phyloP scores from a whole-genome alignment of 2,888 invertebrate genomes.

The Bellardia pandia region DNA sequence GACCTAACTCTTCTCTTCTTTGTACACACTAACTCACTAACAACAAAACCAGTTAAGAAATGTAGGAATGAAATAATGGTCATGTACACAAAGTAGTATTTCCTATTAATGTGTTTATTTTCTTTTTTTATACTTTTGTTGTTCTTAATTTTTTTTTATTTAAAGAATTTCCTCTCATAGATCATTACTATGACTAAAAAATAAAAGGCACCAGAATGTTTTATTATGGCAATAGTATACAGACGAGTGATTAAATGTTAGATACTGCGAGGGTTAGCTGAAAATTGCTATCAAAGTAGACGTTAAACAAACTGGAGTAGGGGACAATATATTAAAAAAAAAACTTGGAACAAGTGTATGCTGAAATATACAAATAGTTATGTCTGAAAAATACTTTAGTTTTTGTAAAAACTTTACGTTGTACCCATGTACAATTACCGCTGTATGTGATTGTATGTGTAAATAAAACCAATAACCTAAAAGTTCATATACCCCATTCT shows the following conservation, averaged over 20 bases:
- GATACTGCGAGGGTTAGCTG: too few species aligned
- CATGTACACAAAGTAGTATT: conserved; percentile 51
- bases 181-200: conserved; percentile 55
- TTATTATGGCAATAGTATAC: conserved; percentile 37
- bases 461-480: conserved; percentile 39
- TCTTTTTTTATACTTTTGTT: background rate
- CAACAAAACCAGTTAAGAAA: conserved; percentile 63
- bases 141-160: conserved; percentile 42
- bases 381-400: background rate
- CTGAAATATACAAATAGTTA: too few species aligned
- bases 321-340: too few species aligned
- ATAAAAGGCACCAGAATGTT: conserved; percentile 38
- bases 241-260: conserved; percentile 12
- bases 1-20: background rate
- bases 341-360: too few species aligned
- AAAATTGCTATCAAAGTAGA: too few species aligned
- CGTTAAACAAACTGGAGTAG: too few species aligned
- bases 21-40: background rate
- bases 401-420: background rate
- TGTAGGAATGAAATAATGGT: conserved; percentile 63
- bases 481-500: conserved; percentile 58
- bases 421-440: background rate
- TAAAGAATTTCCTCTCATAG: conserved; percentile 57
- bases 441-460: background rate
- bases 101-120: conserved; percentile 53